Evolutionary conservation across 2,888 invertebrate species (phyloP), one percentile per base, ranked within the genome.

Genomic region (Trichogramma evanescens): DNA sequence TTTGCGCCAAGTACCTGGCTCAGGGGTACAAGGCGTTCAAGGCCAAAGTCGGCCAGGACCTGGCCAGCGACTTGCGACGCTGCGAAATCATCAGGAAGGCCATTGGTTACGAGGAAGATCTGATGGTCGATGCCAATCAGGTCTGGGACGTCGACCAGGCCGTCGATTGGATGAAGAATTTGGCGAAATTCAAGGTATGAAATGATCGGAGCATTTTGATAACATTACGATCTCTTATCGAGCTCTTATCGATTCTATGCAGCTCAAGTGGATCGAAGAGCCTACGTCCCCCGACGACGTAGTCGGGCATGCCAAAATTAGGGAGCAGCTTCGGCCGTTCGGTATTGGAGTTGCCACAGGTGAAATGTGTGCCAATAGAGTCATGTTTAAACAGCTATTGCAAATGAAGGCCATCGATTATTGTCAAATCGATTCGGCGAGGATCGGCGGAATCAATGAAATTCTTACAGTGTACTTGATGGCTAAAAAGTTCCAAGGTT

Each of bases 231-330:
- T 26, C 26, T 26, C 26, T 26, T 26, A 3, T 26, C 2, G 26
- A 26, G 26, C 26, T 26, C 3, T 26, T 26, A 26, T 26, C 26
- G 26, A 26, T 26, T 26, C 26, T 3, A 26, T 26, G 26, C 26
- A 26, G 68, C 86, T 89, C 3, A 76, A 87, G 57, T 95, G 94
- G 94, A 93, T 95, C 59, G 95, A 95, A 76, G 95, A 95, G 72
- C 95, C 95, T 0, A 95, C 95, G 0, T 90, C 89, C 4, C 93
- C 94, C 0, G 95, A 95, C 74, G 95, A 95, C 73, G 81, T 93
- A 4, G 77, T 93, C n/a, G 95, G 93, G 0, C 94, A 95, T 76
- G 87, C 87, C 0, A 80, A 82, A 54, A 93, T 95, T 66, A 83
- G 91, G 0, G 83, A 87, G 72, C 91, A 88, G 57, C 75, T 88